Base-by-base conservation (phyloP, 2,888 invertebrate species). In the Chaetogeoica ovagalla region DNA sequence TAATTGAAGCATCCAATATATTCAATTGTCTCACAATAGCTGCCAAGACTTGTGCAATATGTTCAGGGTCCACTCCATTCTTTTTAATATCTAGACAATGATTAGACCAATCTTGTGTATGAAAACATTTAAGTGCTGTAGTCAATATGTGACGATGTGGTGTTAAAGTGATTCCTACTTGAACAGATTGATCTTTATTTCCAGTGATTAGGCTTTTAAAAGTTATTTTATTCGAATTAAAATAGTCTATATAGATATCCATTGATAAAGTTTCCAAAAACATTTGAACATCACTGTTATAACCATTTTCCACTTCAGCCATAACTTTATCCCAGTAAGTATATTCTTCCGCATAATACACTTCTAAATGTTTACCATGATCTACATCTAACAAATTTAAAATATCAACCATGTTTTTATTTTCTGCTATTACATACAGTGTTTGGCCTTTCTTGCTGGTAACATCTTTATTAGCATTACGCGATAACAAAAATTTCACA, bases 201-300 rank as follows among this genome's bases (percentile, higher is more conserved):
- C 71, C 63, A 71, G 23, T 15, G 9, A 79, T 63, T 43, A 79
- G n/a, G 0, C 15, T 39, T 79, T 79, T 79, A 65, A 79, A 79
- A 71, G 63, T 57, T 39, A 71, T 43, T 37, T 55, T 63, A 19
- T 65, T 71, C 6, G 71, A 71, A 57, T 23, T 13, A 13, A 79
- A 19, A n/a, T 19, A 17, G n/a, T 63, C 21, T 55, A 37, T 7
- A 79, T 71, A 79, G 3, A 63, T 23, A 1, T 63, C 71, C 63
- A 79, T 65, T 43, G 79, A 79, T 43, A 79, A 71, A n/a, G n/a
- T 55, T 43, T 79, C 43, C 37, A 79, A 71, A 55, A 79, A 79
- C 23, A 3, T 9, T 63, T 57, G n/a, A 9, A 71, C n/a, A n/a
- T 79, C 79, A 43, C 23, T 19, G 23, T 39, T 23, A 71, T 71